Base-by-base conservation (phyloP, 1,140 invertebrate genomes). In the Palaemon carinicauda region DNA sequence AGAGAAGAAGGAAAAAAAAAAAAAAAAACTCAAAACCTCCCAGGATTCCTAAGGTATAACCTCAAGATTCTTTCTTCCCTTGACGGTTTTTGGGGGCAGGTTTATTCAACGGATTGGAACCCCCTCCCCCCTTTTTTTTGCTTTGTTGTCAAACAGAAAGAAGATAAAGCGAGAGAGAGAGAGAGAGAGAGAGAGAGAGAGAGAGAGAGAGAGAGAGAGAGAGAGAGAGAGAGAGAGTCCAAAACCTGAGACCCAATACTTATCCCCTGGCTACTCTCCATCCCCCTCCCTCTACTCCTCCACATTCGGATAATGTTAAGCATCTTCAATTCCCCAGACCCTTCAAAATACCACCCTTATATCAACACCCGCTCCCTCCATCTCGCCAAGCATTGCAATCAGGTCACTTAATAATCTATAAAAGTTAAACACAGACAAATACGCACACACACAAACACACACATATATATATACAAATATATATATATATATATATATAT, bases 101-200 rank as follows among this genome's bases (percentile, higher is more conserved):
- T 81, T 81, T 81, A 81, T 81, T 81, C 56, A 81, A 71, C 31
- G 31, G 79, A 69, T 69, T 33, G 17, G 21, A 51, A 69, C n/a
- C 80, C 51, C 65, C 79, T 69, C n/a, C n/a, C n/a, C n/a, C n/a
- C n/a, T n/a, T n/a, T n/a, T 81, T 69, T n/a, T 5, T 41, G 21
- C 31, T 33, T 60, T 82, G 80, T 82, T 82, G 80, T 82, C 80
- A 82, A 82, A 82, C 80, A 82, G 80, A 71, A 41, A 51, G 31
- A 73, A 71, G 52, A 71, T 2, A 24, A 24, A 21, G 24, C 21
- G 69, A 27, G 24, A 71, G 24, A 71, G 24, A 71, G 69, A 27
- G 69, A 71, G 24, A 27, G 69, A 27, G 24, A 71, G 69, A 27
- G 69, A 21, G 24, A 71, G 69, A 27, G 17, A 71, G 24, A 27